phyloP scores from a whole-genome alignment of 1,140 invertebrate genomes.

The Manduca sexta region DNA sequence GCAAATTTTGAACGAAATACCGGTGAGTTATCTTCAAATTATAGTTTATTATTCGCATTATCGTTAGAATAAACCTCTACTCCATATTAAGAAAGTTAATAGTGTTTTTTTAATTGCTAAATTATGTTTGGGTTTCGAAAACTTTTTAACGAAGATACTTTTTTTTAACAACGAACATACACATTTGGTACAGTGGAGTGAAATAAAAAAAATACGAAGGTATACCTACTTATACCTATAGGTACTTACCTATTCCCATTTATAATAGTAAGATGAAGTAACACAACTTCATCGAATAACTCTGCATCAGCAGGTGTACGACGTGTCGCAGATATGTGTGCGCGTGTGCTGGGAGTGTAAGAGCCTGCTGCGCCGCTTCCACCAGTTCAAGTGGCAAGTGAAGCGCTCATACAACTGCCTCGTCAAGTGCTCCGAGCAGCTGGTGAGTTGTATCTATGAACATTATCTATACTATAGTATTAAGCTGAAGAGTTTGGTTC shows the following conservation, averaged over 20 bases:
- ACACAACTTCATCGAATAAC: too few relatives aligned
- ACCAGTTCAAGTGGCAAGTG: conserved; percentile 32
- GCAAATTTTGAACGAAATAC: conserved; percentile 44
- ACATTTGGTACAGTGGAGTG: background rate
- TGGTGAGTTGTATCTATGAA: conserved; percentile 3
- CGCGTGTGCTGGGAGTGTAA: conserved; percentile 49
- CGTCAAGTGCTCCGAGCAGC: conserved; percentile 19
- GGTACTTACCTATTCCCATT: too few relatives aligned
- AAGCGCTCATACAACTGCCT: conserved; percentile 29
- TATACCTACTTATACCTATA: too few relatives aligned
- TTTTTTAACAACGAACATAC: too few relatives aligned
- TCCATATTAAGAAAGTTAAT: background rate
- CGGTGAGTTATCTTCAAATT: conserved; percentile 15
- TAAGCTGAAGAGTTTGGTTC: background rate
- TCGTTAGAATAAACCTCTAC: too few relatives aligned
- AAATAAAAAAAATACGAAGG: background rate
- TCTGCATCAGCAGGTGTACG: conserved; percentile 29
- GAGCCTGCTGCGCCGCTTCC: conserved; percentile 25
- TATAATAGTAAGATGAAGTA: too few relatives aligned
- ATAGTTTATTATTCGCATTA: too few relatives aligned
- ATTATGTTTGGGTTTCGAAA: too few relatives aligned
- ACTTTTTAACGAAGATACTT: too few relatives aligned
- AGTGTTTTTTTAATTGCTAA: too few relatives aligned
- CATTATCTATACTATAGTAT: background rate
- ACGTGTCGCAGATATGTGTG: conserved; percentile 16